phyloP scores from a whole-genome alignment of 1,140 invertebrate genomes.

The Mylabris phalerata region DNA sequence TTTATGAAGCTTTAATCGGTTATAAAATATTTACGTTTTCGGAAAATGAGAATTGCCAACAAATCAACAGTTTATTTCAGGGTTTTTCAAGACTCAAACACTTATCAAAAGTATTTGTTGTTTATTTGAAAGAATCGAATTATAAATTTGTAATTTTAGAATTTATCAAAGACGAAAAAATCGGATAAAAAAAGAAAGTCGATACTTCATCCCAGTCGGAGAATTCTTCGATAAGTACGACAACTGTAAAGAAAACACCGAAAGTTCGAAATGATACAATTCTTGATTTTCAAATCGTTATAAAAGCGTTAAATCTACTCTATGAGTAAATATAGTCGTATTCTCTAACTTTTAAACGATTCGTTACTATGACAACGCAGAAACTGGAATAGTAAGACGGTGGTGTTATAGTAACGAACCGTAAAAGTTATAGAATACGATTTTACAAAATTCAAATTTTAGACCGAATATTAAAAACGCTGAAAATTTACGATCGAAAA shows the following conservation, averaged over 20 bases:
- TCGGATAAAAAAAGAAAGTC: constrained; percentile 37
- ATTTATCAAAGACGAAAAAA: constrained; percentile 42
- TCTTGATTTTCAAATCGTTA: constrained; percentile 41
- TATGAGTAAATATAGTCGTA: constrained; percentile 35
- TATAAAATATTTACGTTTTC: constrained; percentile 40
- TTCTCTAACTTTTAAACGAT: too few species aligned
- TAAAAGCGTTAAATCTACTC: constrained; percentile 43
- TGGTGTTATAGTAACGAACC: too few species aligned
- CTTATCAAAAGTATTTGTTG: constrained; percentile 40
- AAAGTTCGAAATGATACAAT: constrained; percentile 37
- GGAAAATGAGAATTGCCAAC: constrained; percentile 35
- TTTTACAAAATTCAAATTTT: background rate
- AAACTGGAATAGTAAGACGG: too few species aligned
- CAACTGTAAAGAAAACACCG: constrained; percentile 33
- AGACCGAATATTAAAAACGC: constrained; percentile 42
- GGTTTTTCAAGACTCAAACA: constrained; percentile 43
- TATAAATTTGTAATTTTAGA: constrained; percentile 27
- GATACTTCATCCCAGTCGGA: constrained; percentile 36
- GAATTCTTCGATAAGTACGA: constrained; percentile 17
- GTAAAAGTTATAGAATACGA: background rate
- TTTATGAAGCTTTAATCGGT: constrained; percentile 48
- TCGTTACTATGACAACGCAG: too few species aligned
- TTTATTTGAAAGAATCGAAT: constrained; percentile 1
- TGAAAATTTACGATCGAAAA: constrained; percentile 39
- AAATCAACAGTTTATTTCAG: constrained; percentile 43